These are phyloP conservation scores for Delichon dasypus DNA, from an alignment of 2,797 vertebrate genomes.

Conservation along the genomic window DNA sequence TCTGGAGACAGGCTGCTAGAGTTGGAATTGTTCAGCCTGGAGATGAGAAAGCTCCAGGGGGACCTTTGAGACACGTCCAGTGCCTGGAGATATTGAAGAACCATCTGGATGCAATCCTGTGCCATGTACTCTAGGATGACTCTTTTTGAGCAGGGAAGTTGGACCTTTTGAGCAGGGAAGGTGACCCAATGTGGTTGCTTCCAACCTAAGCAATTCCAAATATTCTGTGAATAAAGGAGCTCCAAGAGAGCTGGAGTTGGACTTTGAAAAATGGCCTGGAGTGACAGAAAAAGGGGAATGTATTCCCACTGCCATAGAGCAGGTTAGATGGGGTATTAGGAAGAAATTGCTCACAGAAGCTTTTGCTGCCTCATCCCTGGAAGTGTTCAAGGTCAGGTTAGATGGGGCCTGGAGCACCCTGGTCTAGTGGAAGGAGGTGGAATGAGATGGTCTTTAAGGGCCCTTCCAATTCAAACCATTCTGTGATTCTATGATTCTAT, in stretches of 20 bases:
- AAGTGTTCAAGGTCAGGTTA: neutral
- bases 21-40: neutral
- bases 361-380: neutral
- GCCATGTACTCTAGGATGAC: neutral
- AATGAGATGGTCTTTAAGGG: neutral
- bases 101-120: neutral
- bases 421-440: neutral
- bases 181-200: neutral
- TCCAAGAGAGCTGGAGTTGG: neutral
- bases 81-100: neutral
- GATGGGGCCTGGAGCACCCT: neutral
- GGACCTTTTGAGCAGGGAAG: neutral
- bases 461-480: neutral
- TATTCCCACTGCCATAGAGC: neutral
- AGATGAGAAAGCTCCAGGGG: neutral
- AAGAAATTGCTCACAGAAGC: neutral
- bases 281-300: neutral
- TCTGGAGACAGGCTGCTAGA: neutral
- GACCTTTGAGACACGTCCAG: neutral
- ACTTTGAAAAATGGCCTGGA: neutral
- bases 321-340: neutral
- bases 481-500: neutral
- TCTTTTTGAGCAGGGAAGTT: neutral
- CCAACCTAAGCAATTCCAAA: neutral
- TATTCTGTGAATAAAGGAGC: neutral